A percentile compares a stretch with the other conserved stretches of the same genome.
Conservation (phyloP, 2,888 invertebrate species). For the Mythimna loreyi region DNA sequence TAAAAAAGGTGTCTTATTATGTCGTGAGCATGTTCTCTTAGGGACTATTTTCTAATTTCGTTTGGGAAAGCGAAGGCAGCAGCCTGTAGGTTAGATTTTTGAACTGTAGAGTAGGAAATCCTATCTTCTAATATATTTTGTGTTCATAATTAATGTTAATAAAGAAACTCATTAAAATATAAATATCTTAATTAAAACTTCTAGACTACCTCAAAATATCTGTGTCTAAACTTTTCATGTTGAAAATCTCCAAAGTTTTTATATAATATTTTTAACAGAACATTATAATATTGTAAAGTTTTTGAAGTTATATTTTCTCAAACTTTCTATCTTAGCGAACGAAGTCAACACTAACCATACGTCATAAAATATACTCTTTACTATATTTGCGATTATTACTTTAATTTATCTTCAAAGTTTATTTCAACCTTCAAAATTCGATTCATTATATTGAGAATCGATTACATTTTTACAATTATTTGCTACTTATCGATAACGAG, state of each 20-base stretch:
- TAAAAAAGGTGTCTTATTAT: too few relatives aligned
- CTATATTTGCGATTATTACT: slow-evolving; percentile 40
- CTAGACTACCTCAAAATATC: slow-evolving; percentile 16
- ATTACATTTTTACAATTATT: slow-evolving; percentile 67
- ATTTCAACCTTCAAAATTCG: slow-evolving; percentile 35
- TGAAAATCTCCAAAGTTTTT: slow-evolving; percentile 20
- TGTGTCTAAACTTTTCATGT: slow-evolving; percentile 18
- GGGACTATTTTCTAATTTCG: too few relatives aligned
- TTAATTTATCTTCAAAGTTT: slow-evolving; percentile 45
- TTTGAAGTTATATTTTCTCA: slow-evolving; percentile 34
- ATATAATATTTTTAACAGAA: slow-evolving; percentile 13
- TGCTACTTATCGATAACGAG: slow-evolving; percentile 60
- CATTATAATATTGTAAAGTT: slow-evolving; percentile 30
- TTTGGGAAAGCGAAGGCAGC: too few relatives aligned
- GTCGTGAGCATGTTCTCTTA: too few relatives aligned
- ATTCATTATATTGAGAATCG: slow-evolving; percentile 54
- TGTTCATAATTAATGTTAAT: not conserved
- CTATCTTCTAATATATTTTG: not conserved
- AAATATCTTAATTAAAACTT: slow-evolving; percentile 27
- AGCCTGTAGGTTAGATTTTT: not conserved
- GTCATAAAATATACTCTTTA: slow-evolving; percentile 22
- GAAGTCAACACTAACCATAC: slow-evolving; percentile 3
- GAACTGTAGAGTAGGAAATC: not conserved
- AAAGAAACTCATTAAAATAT: slow-evolving; percentile 29
- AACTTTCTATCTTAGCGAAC: slow-evolving; percentile 32